Evolutionary conservation across 2,113 vertebrate genomes (phyloP).

Genomic region (Morone chrysops): DNA sequence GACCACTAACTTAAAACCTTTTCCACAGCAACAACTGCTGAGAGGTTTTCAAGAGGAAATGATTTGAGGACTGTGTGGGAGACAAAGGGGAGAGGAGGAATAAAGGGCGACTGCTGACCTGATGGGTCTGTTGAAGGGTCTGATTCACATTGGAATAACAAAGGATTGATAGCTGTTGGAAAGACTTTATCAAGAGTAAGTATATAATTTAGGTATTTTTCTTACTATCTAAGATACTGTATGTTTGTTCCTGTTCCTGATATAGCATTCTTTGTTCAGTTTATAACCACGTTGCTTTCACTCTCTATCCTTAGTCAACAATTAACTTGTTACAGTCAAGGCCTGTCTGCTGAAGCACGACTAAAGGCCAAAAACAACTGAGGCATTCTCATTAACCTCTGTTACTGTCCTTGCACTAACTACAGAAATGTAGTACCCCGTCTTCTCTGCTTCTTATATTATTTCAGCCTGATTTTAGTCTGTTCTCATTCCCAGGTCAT

Average conservation of each 20-base stretch:
- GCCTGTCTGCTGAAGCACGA: not conserved
- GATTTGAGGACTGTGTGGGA: not conserved
- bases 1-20: not conserved
- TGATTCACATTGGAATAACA: not conserved
- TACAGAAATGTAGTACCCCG: not conserved
- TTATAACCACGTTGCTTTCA: not conserved
- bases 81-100: slow-evolving; percentile 3
- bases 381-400: too few relatives aligned
- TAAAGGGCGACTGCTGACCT: not conserved
- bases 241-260: not conserved
- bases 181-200: not conserved
- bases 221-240: not conserved
- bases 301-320: not conserved
- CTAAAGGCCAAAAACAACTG: not conserved
- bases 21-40: not conserved
- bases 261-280: not conserved
- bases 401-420: not conserved
- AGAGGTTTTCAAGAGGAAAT: slow-evolving; percentile 20
- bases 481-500: too few relatives aligned
- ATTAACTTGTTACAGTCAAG: not conserved
- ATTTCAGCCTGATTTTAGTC: not conserved
- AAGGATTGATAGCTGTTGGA: not conserved
- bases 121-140: not conserved
- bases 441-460: not conserved
- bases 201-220: not conserved